Percentiles rank a stretch among this genome's conserved stretches.
Evolutionary conservation across 1,140 invertebrate species (phyloP).

Genomic region (Belonocnema kinseyi): DNA sequence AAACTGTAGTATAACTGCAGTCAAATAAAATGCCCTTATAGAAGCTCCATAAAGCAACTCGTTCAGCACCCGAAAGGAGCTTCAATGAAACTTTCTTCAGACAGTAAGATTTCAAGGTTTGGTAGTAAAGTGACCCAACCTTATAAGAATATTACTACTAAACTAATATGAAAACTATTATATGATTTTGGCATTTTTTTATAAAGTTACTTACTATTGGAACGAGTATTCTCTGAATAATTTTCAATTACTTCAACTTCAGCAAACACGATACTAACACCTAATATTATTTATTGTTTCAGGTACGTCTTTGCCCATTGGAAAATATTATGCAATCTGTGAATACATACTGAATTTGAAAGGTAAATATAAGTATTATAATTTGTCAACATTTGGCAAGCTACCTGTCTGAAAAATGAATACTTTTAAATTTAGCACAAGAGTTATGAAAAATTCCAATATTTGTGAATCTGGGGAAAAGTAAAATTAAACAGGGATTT

Average conservation of each 20-base stretch:
- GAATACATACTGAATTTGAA: neutral
- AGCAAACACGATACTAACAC: neutral
- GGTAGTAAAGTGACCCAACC: neutral
- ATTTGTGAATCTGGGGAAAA: too few species aligned
- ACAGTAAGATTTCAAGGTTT: neutral
- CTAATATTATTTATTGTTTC: neutral
- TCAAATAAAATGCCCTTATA: neutral
- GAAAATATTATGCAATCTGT: neutral
- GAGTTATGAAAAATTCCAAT: too few species aligned
- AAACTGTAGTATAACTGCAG: slow-evolving; percentile 15
- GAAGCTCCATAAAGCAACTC: slow-evolving; percentile 12
- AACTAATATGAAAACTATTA: neutral
- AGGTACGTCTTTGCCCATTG: neutral
- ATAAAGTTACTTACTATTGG: too few species aligned
- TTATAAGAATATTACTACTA: neutral
- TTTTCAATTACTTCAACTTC: too few species aligned
- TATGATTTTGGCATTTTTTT: neutral
- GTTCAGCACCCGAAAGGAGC: neutral
- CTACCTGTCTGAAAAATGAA: too few species aligned
- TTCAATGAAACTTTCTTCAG: neutral
- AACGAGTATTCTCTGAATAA: too few species aligned
- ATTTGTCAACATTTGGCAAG: too few species aligned
- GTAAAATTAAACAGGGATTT: too few species aligned
- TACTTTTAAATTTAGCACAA: too few species aligned
- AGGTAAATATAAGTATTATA: neutral